Evolutionary conservation across 2,113 vertebrate genomes (phyloP).

Genomic region (Hemibates koningsi): DNA sequence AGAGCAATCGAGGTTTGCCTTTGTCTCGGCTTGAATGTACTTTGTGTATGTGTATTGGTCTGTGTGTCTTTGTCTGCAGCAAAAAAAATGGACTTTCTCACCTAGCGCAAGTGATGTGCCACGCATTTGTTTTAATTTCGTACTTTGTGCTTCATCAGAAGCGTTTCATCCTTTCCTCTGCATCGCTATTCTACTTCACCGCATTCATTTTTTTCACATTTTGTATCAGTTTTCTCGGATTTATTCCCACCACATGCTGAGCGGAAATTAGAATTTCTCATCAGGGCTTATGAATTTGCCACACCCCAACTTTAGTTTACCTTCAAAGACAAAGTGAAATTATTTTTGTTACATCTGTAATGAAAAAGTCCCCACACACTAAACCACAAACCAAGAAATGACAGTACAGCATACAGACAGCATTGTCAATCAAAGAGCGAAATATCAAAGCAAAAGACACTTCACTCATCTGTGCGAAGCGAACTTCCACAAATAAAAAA

Average conservation of each 20-base stretch:
- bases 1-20: conserved; percentile 24
- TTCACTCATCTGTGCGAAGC: conserved; percentile 26
- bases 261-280: conserved; percentile 47
- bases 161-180: neutral
- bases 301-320: conserved; percentile 55
- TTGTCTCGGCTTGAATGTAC: conserved; percentile 20
- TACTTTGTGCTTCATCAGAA: neutral
- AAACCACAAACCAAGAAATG: conserved; percentile 41
- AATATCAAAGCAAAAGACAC: conserved; percentile 51
- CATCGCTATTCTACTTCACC: neutral
- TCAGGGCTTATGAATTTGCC: conserved; percentile 41
- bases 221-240: neutral
- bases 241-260: conserved; percentile 30
- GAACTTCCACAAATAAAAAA: conserved; percentile 45
- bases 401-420: neutral
- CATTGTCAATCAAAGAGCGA: conserved; percentile 52
- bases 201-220: conserved; percentile 21
- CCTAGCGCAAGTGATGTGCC: neutral
- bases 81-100: conserved; percentile 39
- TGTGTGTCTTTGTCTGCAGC: conserved; percentile 45
- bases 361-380: conserved; percentile 36
- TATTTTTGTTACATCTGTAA: neutral
- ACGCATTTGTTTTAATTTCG: neutral
- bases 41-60: conserved; percentile 5
- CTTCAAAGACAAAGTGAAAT: conserved; percentile 18